A percentile compares a stretch with the other conserved stretches of the same genome.
Conservation (phyloP, 64 coral and sea anemone genomes). For the Acropora yongei region DNA sequence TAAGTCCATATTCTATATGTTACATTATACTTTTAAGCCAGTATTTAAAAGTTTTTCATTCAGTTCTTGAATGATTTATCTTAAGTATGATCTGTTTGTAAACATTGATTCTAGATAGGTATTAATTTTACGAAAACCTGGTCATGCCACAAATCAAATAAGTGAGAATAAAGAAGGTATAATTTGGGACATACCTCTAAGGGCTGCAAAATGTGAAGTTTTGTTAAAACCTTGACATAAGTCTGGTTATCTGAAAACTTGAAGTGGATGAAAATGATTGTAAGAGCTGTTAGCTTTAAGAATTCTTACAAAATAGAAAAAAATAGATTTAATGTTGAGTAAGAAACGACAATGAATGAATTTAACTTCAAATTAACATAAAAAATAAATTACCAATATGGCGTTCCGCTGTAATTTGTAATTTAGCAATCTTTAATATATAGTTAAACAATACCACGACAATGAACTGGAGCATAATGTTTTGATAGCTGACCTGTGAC, state of each 20-base stretch:
- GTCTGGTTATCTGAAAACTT: slow-evolving; percentile 99
- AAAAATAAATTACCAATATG: slow-evolving; percentile 1
- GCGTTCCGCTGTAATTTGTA: not conserved
- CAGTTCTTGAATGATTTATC: not conserved
- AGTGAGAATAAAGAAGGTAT: not conserved
- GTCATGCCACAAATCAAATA: not conserved
- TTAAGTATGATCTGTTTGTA: not conserved
- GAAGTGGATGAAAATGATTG: slow-evolving; percentile 3
- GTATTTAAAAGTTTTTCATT: slow-evolving; percentile 1
- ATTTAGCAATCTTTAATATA: not conserved
- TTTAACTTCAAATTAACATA: not conserved
- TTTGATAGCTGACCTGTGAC: slow-evolving; percentile 71
- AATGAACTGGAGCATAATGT: not conserved
- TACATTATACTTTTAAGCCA: not conserved
- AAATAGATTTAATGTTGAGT: slow-evolving; percentile 8
- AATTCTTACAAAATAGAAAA: slow-evolving; percentile 1
- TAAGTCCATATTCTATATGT: slow-evolving; percentile 2
- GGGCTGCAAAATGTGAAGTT: slow-evolving; percentile 89
- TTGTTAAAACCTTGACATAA: slow-evolving; percentile 92
- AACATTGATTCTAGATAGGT: not conserved
- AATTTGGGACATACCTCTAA: slow-evolving; percentile 69
- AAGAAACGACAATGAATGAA: not conserved
- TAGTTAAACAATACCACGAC: not conserved
- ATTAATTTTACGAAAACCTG: slow-evolving; percentile 4
- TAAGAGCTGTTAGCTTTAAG: not conserved